Conservation (phyloP, 2,113 vertebrate genomes). For the Ardeotis arabs region DNA sequence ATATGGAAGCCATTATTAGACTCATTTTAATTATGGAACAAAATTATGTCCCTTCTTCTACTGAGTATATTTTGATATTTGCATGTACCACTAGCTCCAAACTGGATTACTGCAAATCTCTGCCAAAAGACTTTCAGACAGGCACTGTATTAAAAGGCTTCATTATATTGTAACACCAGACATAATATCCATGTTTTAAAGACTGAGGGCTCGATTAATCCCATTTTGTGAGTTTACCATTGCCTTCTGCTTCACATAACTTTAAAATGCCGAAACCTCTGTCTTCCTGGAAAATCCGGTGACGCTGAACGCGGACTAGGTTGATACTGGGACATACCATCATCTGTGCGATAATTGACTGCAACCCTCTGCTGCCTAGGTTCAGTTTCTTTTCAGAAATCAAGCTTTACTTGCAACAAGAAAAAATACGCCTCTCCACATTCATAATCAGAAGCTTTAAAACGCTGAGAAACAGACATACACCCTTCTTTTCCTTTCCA, state of each 20-base stretch:
- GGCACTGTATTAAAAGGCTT: not conserved
- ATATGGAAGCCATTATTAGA: not conserved
- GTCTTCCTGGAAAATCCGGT: not conserved
- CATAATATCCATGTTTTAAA: not conserved
- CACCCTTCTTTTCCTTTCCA: not conserved
- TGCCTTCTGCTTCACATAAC: not conserved
- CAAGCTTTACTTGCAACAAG: not conserved
- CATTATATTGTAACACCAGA: not conserved
- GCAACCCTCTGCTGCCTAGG: not conserved
- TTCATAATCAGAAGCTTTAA: not conserved
- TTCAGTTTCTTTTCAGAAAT: not conserved
- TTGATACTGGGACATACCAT: not conserved
- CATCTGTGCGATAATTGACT: accelerated
- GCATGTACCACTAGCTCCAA: not conserved
- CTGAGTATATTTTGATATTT: not conserved
- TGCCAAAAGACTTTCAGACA: not conserved
- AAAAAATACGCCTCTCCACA: not conserved
- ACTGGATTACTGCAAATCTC: not conserved
- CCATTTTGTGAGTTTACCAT: not conserved
- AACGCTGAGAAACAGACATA: not conserved
- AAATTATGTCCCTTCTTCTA: not conserved
- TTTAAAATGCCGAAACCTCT: not conserved
- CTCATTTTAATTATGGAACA: not conserved
- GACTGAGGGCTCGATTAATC: not conserved
- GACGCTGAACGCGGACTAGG: accelerated